phyloP scores from a whole-genome alignment of 2,113 vertebrate genomes.

The Pao palembangensis region DNA sequence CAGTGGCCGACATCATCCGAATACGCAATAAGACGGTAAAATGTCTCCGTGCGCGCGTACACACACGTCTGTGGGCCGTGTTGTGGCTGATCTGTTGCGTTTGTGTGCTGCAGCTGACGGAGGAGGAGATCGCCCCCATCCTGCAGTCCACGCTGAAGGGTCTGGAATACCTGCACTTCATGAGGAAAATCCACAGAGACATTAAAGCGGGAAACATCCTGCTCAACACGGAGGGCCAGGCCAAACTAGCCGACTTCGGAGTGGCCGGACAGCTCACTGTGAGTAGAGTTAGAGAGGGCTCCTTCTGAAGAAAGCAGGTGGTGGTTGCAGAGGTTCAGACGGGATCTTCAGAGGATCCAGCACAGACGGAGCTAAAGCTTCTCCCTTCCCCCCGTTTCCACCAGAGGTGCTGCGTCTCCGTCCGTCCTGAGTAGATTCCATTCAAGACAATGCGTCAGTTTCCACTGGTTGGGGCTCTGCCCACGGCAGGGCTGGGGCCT shows the following conservation, averaged over 20 bases:
- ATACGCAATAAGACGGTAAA: constrained; percentile 90
- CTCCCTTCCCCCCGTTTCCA: too few relatives aligned
- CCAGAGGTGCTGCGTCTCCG: too few relatives aligned
- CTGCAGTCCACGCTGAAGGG: constrained; percentile 89
- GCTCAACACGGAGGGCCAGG: constrained; percentile 88
- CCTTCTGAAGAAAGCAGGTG: too few relatives aligned
- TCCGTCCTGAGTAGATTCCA: too few relatives aligned
- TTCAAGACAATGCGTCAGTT: too few relatives aligned
- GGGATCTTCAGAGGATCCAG: too few relatives aligned
- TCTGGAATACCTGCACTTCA: constrained; percentile 94
- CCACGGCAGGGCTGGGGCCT: too few relatives aligned
- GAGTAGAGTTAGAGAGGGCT: constrained; percentile 26
- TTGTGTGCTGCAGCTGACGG: constrained; percentile 77
- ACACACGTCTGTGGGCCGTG: neutral
- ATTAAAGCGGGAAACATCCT: constrained; percentile 97
- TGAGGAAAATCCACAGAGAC: constrained; percentile 97
- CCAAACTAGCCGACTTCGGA: constrained; percentile 95
- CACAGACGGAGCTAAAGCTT: too few relatives aligned
- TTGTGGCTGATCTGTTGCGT: neutral
- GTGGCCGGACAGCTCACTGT: constrained; percentile 95
- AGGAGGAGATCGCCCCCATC: constrained; percentile 90
- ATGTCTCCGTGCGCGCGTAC: neutral
- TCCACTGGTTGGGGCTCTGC: too few relatives aligned
- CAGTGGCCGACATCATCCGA: constrained; percentile 92
- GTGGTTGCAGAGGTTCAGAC: too few relatives aligned